phyloP scores from a whole-genome alignment of 2,797 vertebrate genomes.

The Natrix natrix region DNA sequence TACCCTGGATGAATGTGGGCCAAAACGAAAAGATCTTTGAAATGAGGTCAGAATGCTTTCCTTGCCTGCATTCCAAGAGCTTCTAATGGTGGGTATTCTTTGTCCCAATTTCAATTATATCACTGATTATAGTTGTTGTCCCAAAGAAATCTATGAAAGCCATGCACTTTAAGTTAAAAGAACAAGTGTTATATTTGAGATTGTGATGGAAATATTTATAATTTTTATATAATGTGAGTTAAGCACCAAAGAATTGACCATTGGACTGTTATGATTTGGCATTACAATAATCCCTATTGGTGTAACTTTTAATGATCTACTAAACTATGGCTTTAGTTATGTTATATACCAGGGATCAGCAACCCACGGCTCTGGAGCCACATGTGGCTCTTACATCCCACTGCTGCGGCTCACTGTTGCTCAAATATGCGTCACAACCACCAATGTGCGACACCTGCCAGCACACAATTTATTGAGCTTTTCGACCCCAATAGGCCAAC shows the following conservation, averaged over 20 bases:
- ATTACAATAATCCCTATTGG: neutral
- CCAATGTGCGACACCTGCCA: too few relatives aligned
- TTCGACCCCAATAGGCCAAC: too few relatives aligned
- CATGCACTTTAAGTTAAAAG: neutral
- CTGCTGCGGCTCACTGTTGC: too few relatives aligned
- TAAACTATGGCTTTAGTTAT: neutral
- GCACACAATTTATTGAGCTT: too few relatives aligned
- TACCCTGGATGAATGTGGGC: neutral
- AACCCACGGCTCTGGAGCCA: too few relatives aligned
- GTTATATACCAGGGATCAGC: too few relatives aligned
- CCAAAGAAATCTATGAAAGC: neutral
- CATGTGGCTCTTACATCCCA: too few relatives aligned
- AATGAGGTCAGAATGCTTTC: neutral
- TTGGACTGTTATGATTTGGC: neutral
- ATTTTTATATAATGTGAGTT: neutral
- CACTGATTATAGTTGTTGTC: neutral
- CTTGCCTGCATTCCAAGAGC: neutral
- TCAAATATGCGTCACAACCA: too few relatives aligned
- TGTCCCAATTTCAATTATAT: neutral
- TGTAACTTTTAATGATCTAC: neutral
- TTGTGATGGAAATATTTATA: neutral
- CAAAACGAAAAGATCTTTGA: neutral
- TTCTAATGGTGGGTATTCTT: neutral
- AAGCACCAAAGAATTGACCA: neutral
- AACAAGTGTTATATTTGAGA: neutral